Base-by-base conservation (phyloP, 2,797 vertebrate species). In the Notoglanidium macrostoma region DNA sequence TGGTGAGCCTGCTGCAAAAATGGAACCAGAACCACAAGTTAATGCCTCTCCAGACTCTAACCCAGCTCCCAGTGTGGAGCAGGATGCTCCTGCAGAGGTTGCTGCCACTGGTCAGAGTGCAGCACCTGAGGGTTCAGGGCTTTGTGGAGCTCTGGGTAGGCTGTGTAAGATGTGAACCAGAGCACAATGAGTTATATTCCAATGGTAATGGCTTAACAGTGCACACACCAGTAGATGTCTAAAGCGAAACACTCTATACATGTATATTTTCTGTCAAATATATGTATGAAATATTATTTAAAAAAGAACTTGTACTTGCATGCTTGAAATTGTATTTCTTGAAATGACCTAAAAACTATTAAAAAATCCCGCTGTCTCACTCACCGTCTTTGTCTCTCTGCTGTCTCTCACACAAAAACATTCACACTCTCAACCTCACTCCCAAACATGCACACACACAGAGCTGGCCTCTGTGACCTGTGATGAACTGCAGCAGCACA, bases 401-500 rank as follows among this genome's bases (percentile, higher is more conserved):
- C 72, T 86, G 59, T 86, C 83, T 77, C 78, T 86, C 85, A 86
- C 65, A 81, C 77, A 86, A 35, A 86, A n/a, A 59, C 54, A 51
- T 68, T 59, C 65, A 84, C 73, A 77, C 68, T 0, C 72, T 67
- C 79, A 74, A 59, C 59, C 72, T 84, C 87, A 79, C 65, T 12
- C 76, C 63, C 76, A 72, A 51, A 26, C 70, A 63, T 26, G 10
- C 73, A 51, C 59, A 76, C 65, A 85, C 84, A 86, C 91, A 99
- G 98, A 97, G 89, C 95, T 94, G 5, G 90, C 91, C 82, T 97
- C 97, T 1, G 94, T 97, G 88, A 95, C 94, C 61, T 91, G 93
- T 0, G 95, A 96, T 32, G 97, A 99, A 88, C 95, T 99, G 92
- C 96, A 94, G 89, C 96, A 97, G 92, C 95, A 97, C 93, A 98